These are phyloP conservation scores for Pagetopsis macropterus DNA, from an alignment of 2,797 vertebrate genomes.

Conservation along the genomic window DNA sequence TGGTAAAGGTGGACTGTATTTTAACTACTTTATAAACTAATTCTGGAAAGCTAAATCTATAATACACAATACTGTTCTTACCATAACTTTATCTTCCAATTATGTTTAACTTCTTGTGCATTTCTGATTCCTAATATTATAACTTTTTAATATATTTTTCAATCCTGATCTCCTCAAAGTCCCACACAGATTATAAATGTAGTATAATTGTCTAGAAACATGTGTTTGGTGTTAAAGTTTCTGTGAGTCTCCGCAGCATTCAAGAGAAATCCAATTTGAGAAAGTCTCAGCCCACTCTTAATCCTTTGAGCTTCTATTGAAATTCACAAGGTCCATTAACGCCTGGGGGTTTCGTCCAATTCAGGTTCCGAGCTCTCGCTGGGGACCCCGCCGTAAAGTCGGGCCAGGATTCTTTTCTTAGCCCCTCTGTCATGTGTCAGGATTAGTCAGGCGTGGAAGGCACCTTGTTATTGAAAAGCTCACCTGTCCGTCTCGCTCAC, in stretches of 20 bases:
- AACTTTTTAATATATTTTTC: too few species aligned
- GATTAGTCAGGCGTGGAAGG: conserved; percentile 51
- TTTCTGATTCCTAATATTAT: too few species aligned
- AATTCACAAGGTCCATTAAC: conserved; percentile 50
- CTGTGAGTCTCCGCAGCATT: conserved; percentile 4
- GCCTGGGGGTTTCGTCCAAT: conserved; percentile 28
- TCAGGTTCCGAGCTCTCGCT: conserved; percentile 6
- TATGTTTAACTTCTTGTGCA: too few species aligned
- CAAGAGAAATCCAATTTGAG: conserved; percentile 4
- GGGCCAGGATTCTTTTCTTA: conserved; percentile 40
- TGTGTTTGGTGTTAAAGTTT: background rate
- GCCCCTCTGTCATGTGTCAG: conserved; percentile 60
- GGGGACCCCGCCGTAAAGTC: conserved; percentile 1
- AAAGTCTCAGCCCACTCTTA: conserved; percentile 28
- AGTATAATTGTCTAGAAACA: too few species aligned
- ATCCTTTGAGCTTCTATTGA: conserved; percentile 61
- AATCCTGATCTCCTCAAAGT: too few species aligned
- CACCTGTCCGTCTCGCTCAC: conserved; percentile 31
- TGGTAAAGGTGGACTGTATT: too few species aligned
- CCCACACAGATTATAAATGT: too few species aligned
- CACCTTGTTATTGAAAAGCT: conserved; percentile 66
- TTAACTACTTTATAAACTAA: too few species aligned
- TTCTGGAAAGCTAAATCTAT: too few species aligned
- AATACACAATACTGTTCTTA: too few species aligned
- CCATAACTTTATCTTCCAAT: too few species aligned